A percentile compares a stretch with the other conserved stretches of the same genome.
Evolutionary conservation across 2,113 vertebrate species (phyloP).

Genomic region (Microcebus jonahi): DNA sequence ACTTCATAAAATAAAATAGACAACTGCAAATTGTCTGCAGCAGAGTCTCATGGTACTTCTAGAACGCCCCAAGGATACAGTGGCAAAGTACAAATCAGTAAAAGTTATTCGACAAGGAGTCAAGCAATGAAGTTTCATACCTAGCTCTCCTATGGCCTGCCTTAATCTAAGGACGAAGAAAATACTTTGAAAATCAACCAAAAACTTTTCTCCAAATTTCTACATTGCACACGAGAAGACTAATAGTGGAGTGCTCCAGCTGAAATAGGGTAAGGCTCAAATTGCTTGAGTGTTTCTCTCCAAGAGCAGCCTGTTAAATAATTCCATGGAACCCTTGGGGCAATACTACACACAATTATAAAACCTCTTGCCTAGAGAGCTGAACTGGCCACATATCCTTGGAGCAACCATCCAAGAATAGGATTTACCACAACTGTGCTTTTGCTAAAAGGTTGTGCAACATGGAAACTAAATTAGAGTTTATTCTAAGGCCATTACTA

Average conservation of each 20-base stretch:
- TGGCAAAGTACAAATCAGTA: constrained; percentile 14
- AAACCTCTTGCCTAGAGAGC: not conserved
- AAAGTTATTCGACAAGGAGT: constrained; percentile 30
- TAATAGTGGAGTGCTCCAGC: not conserved
- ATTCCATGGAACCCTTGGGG: not conserved
- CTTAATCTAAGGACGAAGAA: not conserved
- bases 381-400: not conserved
- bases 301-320: not conserved
- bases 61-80: not conserved
- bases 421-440: not conserved
- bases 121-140: not conserved
- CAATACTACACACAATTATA: not conserved
- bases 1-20: constrained; percentile 18
- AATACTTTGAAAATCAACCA: not conserved
- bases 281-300: not conserved
- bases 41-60: not conserved
- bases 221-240: not conserved
- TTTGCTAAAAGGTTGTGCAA: not conserved
- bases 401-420: not conserved
- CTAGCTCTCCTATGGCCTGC: not conserved
- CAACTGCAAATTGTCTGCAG: not conserved
- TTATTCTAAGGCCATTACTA: not conserved
- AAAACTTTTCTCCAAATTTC: not conserved
- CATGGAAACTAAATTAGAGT: not conserved
- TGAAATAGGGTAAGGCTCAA: not conserved